Evolutionary conservation across 2,888 invertebrate species (phyloP).

Genomic region (Bursaphelenchus okinawaensis): DNA sequence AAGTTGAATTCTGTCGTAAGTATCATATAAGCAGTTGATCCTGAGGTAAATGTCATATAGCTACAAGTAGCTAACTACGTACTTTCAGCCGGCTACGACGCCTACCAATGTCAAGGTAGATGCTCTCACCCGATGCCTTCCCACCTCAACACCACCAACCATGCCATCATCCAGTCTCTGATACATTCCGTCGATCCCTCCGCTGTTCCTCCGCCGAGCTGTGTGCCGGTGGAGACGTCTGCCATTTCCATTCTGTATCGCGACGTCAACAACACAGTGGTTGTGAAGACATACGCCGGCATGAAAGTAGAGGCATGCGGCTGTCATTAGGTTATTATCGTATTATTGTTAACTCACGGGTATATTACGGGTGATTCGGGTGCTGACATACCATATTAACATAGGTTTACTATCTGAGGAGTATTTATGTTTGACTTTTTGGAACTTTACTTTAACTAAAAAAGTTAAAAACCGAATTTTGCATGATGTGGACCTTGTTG

Average conservation of each 20-base stretch:
- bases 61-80: no score
- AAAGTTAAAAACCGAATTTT: no score
- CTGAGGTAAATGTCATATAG: neutral
- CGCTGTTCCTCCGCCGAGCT: conserved; percentile 88
- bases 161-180: conserved; percentile 93
- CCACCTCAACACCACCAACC: conserved; percentile 91
- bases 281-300: conserved; percentile 92
- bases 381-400: no score
- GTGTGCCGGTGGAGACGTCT: conserved; percentile 67
- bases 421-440: no score
- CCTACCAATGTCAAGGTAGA: conserved; percentile 89
- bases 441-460: no score
- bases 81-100: conserved; percentile 66
- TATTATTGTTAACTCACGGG: neutral
- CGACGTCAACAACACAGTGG: conserved; percentile 73
- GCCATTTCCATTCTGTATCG: conserved; percentile 92
- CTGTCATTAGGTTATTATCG: conserved; percentile 62
- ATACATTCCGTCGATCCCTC: conserved; percentile 86
- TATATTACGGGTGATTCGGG: neutral
- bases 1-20: neutral
- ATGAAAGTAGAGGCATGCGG: conserved; percentile 98
- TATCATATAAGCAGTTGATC: no score
- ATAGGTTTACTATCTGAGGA: no score
- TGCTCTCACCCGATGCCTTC: conserved; percentile 89
- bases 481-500: no score